Evolutionary conservation across 2,113 vertebrate species (phyloP).

Genomic region (Sander vitreus): DNA sequence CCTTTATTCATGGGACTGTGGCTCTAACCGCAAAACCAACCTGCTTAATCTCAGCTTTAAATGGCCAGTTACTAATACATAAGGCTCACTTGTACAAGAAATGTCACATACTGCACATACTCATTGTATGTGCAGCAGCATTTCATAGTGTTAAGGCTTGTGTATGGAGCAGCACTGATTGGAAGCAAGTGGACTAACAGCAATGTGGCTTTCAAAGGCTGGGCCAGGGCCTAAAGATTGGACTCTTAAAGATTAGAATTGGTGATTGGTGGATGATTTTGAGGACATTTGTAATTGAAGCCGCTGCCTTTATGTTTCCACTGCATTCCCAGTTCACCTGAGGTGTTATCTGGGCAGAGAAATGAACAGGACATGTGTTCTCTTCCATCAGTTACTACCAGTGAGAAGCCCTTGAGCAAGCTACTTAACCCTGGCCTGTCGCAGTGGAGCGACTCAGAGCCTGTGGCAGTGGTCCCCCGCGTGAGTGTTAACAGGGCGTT

Average conservation of each 20-base stretch:
- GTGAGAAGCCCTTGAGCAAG: conserved; percentile 50
- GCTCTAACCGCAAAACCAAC: neutral
- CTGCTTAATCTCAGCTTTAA: neutral
- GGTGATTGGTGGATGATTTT: conserved; percentile 4
- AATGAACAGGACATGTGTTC: conserved; percentile 7
- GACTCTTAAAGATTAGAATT: neutral
- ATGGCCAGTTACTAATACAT: neutral
- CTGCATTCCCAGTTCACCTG: conserved; percentile 39
- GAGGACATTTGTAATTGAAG: neutral
- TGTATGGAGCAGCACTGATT: no score
- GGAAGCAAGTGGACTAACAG: no score
- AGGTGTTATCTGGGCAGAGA: conserved; percentile 8
- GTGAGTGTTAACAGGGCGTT: neutral
- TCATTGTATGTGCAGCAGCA: no score
- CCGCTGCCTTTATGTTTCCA: conserved; percentile 4
- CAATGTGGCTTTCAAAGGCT: no score
- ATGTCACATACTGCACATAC: no score
- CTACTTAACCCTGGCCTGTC: conserved; percentile 54
- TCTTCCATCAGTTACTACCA: conserved; percentile 38
- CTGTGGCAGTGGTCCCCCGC: conserved; percentile 6
- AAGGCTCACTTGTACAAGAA: neutral
- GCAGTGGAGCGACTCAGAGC: conserved; percentile 34
- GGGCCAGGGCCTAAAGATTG: no score
- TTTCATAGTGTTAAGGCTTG: no score
- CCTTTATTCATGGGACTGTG: neutral